A percentile compares a stretch with the other conserved stretches of the same genome.
Evolutionary conservation across 2,888 invertebrate species (phyloP).

Genomic region (Noctua janthina): DNA sequence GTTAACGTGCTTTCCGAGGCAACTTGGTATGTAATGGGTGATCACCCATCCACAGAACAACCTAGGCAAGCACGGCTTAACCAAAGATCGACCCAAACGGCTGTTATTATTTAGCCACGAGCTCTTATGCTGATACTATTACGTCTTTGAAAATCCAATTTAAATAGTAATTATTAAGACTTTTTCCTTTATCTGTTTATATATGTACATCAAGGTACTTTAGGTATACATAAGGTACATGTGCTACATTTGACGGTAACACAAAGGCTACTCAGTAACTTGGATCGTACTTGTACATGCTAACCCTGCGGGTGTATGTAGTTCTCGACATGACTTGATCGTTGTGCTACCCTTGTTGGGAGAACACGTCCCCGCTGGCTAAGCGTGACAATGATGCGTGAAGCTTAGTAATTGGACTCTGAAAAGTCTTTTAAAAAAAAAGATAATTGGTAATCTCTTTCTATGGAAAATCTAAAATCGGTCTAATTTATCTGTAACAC

Average conservation of each 20-base stretch:
- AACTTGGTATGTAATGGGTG: too few species aligned
- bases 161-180: background rate
- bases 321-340: constrained; percentile 30
- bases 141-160: too few species aligned
- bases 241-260: constrained; percentile 26
- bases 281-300: constrained; percentile 13
- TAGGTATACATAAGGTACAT: background rate
- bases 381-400: constrained; percentile 43
- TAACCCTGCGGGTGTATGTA: constrained; percentile 32
- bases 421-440: background rate
- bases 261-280: constrained; percentile 34
- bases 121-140: too few species aligned
- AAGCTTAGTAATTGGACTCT: constrained; percentile 31
- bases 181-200: background rate
- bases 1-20: too few species aligned
- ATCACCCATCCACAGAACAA: too few species aligned
- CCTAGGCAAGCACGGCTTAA: too few species aligned
- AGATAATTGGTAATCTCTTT: too few species aligned
- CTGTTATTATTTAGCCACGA: too few species aligned
- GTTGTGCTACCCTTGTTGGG: constrained; percentile 35
- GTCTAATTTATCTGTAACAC: too few species aligned
- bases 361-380: constrained; percentile 48
- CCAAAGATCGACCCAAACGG: too few species aligned
- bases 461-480: too few species aligned
- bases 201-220: background rate